Evolutionary conservation across 2,113 vertebrate species (phyloP).

Genomic region (Australoheros scitulus): DNA sequence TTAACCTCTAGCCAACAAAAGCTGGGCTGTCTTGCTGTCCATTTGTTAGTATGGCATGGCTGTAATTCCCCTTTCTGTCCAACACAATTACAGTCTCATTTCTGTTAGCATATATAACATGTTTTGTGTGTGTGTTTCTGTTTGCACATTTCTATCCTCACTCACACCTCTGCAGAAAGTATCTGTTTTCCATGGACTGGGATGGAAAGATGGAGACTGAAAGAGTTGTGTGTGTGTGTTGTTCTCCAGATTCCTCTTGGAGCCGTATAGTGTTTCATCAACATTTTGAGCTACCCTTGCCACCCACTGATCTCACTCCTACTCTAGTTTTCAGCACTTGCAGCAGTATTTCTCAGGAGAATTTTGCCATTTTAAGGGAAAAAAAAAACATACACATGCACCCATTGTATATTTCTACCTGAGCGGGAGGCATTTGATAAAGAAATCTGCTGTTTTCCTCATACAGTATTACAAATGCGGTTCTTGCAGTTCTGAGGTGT

Average conservation of each 20-base stretch:
- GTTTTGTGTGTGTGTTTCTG: not conserved
- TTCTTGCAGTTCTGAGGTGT: not conserved
- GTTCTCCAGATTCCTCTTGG: constrained; percentile 41
- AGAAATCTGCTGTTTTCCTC: not conserved
- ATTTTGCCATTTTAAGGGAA: not conserved
- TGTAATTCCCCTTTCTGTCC: not conserved
- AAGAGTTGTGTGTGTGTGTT: constrained; percentile 8
- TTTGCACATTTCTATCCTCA: not conserved
- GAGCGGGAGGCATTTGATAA: not conserved
- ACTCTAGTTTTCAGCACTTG: constrained; percentile 61
- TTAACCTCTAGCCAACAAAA: not conserved
- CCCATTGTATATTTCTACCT: not conserved
- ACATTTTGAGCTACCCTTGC: constrained; percentile 40
- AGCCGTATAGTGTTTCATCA: constrained; percentile 32
- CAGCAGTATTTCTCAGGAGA: constrained; percentile 58
- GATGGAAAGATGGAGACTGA: constrained; percentile 12
- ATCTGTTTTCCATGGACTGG: not conserved
- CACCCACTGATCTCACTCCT: constrained; percentile 63
- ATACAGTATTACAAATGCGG: not conserved
- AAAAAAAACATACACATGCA: constrained; percentile 7
- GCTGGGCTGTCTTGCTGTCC: not conserved
- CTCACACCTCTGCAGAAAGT: not conserved
- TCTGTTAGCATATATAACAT: not conserved
- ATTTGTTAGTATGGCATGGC: not conserved
- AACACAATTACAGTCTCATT: not conserved